Conservation (phyloP, 2,888 invertebrate genomes). For the Mycogona germanica region DNA sequence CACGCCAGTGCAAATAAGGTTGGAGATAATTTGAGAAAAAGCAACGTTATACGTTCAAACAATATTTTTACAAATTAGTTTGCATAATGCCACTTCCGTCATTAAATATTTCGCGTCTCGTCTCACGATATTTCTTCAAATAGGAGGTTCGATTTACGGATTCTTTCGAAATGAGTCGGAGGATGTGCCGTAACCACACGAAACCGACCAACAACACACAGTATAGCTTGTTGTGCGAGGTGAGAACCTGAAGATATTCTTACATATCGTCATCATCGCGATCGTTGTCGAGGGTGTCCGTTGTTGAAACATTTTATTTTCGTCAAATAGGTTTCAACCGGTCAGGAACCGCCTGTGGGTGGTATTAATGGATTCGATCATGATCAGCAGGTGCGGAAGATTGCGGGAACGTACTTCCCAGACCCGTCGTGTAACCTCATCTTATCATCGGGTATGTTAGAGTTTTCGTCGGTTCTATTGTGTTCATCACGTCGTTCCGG, state of each 20-base stretch:
- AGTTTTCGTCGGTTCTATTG: neutral
- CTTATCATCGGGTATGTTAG: constrained; percentile 22
- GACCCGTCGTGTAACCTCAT: constrained; percentile 22
- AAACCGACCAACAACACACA: constrained; percentile 28
- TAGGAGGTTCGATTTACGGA: constrained; percentile 42
- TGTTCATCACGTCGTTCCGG: neutral
- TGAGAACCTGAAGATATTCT: too few relatives aligned
- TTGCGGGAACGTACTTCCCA: constrained; percentile 23
- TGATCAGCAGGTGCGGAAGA: constrained; percentile 22
- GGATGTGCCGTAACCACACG: constrained; percentile 32
- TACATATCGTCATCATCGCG: too few relatives aligned
- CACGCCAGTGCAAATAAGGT: constrained; percentile 15
- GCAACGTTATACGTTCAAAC: neutral
- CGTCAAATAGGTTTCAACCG: constrained; percentile 12
- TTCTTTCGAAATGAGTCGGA: constrained; percentile 37
- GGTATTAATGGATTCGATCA: constrained; percentile 20
- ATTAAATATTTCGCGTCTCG: neutral
- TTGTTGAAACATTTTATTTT: constrained; percentile 2
- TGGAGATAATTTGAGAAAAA: neutral
- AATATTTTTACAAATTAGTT: neutral
- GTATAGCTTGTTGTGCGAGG: constrained; percentile 40
- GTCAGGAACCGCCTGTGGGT: constrained; percentile 11
- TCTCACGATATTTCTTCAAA: constrained; percentile 23
- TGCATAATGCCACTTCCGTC: neutral
- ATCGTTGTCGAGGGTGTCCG: too few relatives aligned